A percentile compares a stretch with the other conserved stretches of the same genome.
Evolutionary conservation across 2,888 invertebrate species (phyloP).

Genomic region (Operophtera brumata): DNA sequence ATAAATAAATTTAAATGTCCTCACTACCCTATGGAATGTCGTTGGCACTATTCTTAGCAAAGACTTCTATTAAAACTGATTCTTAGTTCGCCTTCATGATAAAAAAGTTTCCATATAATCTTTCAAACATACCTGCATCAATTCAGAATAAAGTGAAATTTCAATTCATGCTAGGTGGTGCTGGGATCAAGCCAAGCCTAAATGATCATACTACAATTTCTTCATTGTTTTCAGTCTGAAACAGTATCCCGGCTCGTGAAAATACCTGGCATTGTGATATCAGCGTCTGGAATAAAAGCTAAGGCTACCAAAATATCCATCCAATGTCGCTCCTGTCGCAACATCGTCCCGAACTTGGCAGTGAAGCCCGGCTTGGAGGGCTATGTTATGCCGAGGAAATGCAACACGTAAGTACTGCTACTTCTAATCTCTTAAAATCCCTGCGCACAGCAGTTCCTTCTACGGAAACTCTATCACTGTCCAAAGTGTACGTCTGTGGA

Average conservation of each 20-base stretch:
- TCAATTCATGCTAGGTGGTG: background rate
- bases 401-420: slow-evolving; percentile 87
- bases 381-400: slow-evolving; percentile 96
- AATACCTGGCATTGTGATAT: slow-evolving; percentile 96
- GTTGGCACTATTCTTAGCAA: no score
- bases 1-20: no score
- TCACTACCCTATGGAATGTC: no score
- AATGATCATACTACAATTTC: no score
- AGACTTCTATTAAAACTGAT: no score
- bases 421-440: no score
- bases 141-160: background rate
- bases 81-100: no score
- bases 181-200: background rate
- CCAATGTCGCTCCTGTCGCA: slow-evolving; percentile 96
- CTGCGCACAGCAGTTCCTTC: no score
- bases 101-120: no score
- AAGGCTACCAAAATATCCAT: slow-evolving; percentile 97
- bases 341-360: slow-evolving; percentile 91
- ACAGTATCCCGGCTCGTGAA: slow-evolving; percentile 96
- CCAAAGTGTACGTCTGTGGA: no score
- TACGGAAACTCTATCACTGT: no score
- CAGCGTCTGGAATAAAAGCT: slow-evolving; percentile 95
- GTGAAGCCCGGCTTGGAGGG: slow-evolving; percentile 98
- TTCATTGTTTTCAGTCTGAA: slow-evolving; percentile 85
- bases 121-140: no score